Evolutionary conservation across 2,797 vertebrate species (phyloP), one percentile per base, ranked within the genome.

Genomic region (Benthosema pterotum): DNA sequence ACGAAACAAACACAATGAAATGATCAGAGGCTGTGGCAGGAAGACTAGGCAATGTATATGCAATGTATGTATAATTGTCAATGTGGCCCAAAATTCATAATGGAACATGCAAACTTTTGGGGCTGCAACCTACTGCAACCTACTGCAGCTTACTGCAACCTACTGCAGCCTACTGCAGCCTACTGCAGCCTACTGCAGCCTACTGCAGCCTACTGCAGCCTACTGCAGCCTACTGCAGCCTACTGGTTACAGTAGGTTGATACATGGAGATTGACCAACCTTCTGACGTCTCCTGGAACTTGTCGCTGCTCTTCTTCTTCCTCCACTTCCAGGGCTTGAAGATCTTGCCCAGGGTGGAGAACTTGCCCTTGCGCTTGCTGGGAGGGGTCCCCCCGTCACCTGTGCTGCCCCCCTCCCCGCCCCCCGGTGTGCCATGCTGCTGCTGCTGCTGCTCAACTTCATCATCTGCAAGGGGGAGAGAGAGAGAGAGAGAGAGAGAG

Each of bases 281-380:
- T 95, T 98, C 96, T n/a, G 96, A 97, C 13, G 97, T 97, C 88
- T 98, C 96, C 87, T 96, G 94, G 84, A 99, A 99, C 78, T 93
- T 96, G 69, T 98, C 97, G 17, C 97, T 99, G 91, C 93, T 95
- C 93, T 97, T 99, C 94, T 98, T 98, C 93, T 98, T 99, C 81
- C 97, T 92, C 97, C 97, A 99, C 82, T 98, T 99, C 97, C 97
- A 99, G 2, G 97, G 97, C 77, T 97, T 99, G 89, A 99, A 99
- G 89, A 99, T 96, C 87, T 98, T 99, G 78, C 97, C 97, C 58
- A 99, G 94, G 51, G 93, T 92, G 0, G 97, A 95, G 78, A 99
- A 97, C 89, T 99, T 99, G 91, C 96, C 96, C 86, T 97, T 99
- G 65, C 96, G 95, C 82, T 96, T 98, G 0, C 94, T 93, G 45